Base-by-base conservation (phyloP, 2,888 invertebrate genomes). In the Cetonia aurata region DNA sequence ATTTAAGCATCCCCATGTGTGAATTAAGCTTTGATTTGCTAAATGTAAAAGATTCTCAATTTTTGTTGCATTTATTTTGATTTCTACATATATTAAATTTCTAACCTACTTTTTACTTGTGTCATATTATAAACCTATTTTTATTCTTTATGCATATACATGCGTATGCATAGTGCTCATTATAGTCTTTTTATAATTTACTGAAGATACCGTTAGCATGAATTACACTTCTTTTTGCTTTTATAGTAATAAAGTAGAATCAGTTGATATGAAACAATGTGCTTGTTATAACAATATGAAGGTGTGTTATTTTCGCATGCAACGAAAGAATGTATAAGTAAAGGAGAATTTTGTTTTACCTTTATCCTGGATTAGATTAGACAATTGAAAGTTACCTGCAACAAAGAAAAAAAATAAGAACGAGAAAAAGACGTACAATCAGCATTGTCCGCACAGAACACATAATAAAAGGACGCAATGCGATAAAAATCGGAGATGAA, bases 361-460 rank as follows among this genome's bases (percentile, higher is more conserved):
- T 48, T 62, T 48, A 15, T 46, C 46, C 48, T 33, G 8, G 33
- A 17, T 15, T 13, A 19, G 1, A 15, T 62, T 48, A 48, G 12
- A 31, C 25, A 62, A 13, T 46, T 62, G 48, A 44, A 48, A 62
- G 25, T 62, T 62, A 62, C 62, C 62, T 50, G 62, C 25, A 62
- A 62, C 50, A 62, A 62, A 62, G 33, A 48, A 50, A 9, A 50
- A 25, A 15, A 50, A 33, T 15, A 10, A 12, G 4, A 33, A 33
- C 48, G 8, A 48, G 15, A 15, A 48, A 46, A 59, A 48, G 33
- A 9, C 9, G 15, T 48, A 62, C 13, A 48, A 42, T 15, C 41
- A 41, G 13, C 41, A 56, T 56, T 56, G 55, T 56, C 37, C 33
- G 55, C n/a, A 8, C 13, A 33, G 37, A 56, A 37, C 12, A 33